Conservation (phyloP, 2,888 invertebrate species). For the Tiliacea citrago region DNA sequence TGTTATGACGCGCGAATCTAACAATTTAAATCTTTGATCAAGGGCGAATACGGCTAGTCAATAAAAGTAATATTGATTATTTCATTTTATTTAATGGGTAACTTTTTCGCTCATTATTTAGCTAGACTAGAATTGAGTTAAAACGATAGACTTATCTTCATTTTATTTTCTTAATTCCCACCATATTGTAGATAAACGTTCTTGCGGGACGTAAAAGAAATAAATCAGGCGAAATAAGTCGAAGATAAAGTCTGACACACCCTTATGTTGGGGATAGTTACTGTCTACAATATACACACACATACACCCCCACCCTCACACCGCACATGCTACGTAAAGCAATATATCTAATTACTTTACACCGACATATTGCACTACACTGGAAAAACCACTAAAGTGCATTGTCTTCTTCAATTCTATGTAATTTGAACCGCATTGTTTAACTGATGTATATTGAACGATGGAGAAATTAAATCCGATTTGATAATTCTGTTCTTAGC, state of each 20-base stretch:
- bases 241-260: constrained; percentile 52
- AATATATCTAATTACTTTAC: constrained; percentile 47
- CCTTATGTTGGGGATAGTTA: constrained; percentile 19
- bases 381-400: constrained; percentile 7
- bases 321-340: background rate
- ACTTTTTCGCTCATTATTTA: background rate
- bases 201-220: constrained; percentile 36
- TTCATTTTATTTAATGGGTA: background rate
- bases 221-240: constrained; percentile 51
- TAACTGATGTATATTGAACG: background rate
- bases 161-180: constrained; percentile 35
- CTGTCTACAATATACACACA: background rate
- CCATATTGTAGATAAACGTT: constrained; percentile 41
- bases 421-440: constrained; percentile 23
- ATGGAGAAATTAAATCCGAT: background rate
- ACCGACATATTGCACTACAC: constrained; percentile 1
- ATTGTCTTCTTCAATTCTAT: constrained; percentile 20
- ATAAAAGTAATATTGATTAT: background rate
- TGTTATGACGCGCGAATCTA: background rate
- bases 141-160: constrained; percentile 5
- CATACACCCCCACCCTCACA: background rate
- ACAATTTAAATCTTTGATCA: background rate
- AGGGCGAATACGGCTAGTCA: background rate
- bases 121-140: constrained; percentile 1
- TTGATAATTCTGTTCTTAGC: background rate